Evolutionary conservation across 2,113 vertebrate species (phyloP).

Genomic region (Corapipo altera): DNA sequence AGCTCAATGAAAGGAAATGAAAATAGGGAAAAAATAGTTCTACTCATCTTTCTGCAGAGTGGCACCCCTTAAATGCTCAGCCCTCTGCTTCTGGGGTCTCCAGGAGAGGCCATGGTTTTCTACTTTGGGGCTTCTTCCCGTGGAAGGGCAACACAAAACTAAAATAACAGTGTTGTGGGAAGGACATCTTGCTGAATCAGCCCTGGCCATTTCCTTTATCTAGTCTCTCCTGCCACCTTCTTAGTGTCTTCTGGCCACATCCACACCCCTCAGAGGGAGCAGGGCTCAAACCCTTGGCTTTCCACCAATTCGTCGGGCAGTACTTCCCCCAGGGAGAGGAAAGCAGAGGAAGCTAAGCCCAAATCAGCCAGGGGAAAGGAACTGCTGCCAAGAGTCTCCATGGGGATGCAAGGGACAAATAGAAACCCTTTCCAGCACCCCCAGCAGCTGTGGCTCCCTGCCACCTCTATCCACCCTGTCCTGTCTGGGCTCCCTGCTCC

Average conservation of each 20-base stretch:
- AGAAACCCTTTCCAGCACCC: background rate
- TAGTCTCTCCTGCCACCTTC: background rate
- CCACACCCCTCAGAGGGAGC: background rate
- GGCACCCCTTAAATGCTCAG: background rate
- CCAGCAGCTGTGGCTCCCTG: rapidly evolving
- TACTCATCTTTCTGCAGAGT: background rate
- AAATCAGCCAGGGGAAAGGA: rapidly evolving
- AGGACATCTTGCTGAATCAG: background rate
- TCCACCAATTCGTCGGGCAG: background rate
- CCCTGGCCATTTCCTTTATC: background rate
- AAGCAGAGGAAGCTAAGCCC: background rate
- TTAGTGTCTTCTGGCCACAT: background rate
- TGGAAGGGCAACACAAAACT: background rate
- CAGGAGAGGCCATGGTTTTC: rapidly evolving
- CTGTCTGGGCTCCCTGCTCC: too few species aligned
- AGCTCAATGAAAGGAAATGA: background rate
- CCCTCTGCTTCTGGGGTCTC: background rate
- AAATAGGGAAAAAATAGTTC: background rate
- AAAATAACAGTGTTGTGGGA: rapidly evolving
- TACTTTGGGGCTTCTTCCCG: background rate
- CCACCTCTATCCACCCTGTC: background rate
- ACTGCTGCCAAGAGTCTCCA: background rate
- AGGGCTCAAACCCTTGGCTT: background rate
- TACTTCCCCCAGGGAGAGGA: background rate
- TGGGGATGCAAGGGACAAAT: background rate